Base-by-base conservation (phyloP, 2,888 invertebrate species). In the Tinea semifulvella region DNA sequence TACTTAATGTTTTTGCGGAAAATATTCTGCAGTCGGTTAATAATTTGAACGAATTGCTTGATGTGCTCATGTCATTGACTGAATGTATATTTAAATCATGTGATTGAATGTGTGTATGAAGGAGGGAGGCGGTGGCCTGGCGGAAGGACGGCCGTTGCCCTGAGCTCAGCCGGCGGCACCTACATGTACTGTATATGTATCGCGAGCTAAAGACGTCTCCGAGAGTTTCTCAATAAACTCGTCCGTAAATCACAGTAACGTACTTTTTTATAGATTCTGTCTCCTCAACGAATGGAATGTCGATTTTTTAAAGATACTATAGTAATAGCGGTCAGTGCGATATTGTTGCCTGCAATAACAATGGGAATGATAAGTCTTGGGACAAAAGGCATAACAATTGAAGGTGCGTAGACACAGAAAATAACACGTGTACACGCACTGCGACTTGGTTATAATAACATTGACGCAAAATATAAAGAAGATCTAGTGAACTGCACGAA, bases 91-190 rank as follows among this genome's bases (percentile, higher is more conserved):
- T 36, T 16, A 36, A 36, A 36, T 36, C 36, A 14, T 40, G 40
- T 40, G 25, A 25, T 25, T 40, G 25, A 40, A 14, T 39, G 39
- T 40, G 40, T 19, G 16, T n/a, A 11, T n/a, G 27, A 55, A 55
- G 55, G 56, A 54, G 56, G 53, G 55, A 56, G 57, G 44, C 44
- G 35, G 39, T 22, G 40, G 43, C 44, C 62, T 56, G 59, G 58
- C 56, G 64, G 67, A 73, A 76, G 73, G 74, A 46, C 51, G 72
- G 71, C 53, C 72, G 53, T 65, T 72, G 69, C 63, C 66, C 70
- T 60, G 56, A 70, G 68, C 63, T 65, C 70, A 58, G 56, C 74
- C 76, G 76, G 40, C 40, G 40, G 22, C 40, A 22, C 4, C 40
- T 22, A 40, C 19, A 20, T 36, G n/a, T 13, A 5, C n/a, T 38